Conservation (phyloP, 2,113 vertebrate species). For the Osmerus mordax region DNA sequence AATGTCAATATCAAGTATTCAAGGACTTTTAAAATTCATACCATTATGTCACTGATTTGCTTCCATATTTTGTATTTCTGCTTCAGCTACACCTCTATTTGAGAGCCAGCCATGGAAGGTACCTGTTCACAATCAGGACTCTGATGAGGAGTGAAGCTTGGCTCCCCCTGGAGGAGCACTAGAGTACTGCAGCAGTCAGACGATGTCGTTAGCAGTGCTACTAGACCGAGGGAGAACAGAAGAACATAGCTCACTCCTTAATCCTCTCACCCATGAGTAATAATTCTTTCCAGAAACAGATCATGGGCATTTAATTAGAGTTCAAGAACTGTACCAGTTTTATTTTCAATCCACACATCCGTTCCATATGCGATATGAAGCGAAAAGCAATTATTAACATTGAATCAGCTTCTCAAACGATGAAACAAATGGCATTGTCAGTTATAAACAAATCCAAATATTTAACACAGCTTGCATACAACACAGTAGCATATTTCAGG, state of each 20-base stretch:
- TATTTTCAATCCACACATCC: slow-evolving; percentile 67
- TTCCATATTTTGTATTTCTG: background rate
- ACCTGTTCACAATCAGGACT: slow-evolving; percentile 39
- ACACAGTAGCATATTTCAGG: slow-evolving; percentile 44
- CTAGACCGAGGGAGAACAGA: background rate
- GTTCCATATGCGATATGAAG: slow-evolving; percentile 55
- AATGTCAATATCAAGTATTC: background rate
- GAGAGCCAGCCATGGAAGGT: slow-evolving; percentile 62
- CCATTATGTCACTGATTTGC: background rate
- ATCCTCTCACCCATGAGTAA: too few species aligned
- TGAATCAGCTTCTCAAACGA: slow-evolving; percentile 43
- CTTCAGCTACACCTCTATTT: slow-evolving; percentile 65
- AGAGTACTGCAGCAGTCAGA: slow-evolving; percentile 16
- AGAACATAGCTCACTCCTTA: too few species aligned
- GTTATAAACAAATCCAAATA: slow-evolving; percentile 39
- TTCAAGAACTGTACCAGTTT: slow-evolving; percentile 69
- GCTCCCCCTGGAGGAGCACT: slow-evolving; percentile 29
- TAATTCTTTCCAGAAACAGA: too few species aligned
- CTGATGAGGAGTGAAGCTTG: slow-evolving; percentile 33
- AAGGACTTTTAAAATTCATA: too few species aligned
- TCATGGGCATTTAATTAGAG: background rate
- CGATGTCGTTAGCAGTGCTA: background rate
- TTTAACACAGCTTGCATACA: slow-evolving; percentile 34
- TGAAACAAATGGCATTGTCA: slow-evolving; percentile 45
- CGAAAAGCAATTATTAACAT: slow-evolving; percentile 52